These are phyloP conservation scores for Atopsyche davidsoni DNA, from an alignment of 1,140 invertebrate genomes.

Conservation along the genomic window DNA sequence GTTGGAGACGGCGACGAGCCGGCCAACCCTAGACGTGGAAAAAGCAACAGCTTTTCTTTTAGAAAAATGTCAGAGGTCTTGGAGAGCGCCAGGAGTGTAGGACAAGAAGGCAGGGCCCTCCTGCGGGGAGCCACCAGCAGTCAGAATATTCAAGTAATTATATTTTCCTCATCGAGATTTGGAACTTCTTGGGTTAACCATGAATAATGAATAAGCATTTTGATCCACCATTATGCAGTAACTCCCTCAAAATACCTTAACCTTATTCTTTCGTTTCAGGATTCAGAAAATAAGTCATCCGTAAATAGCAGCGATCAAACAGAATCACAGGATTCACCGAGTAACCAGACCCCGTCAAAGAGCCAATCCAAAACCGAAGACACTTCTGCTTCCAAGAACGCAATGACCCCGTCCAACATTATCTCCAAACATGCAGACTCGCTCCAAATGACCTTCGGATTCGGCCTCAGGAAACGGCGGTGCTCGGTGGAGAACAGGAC, in stretches of 20 bases:
- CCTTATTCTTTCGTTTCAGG: conserved; percentile 14
- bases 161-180: too few relatives aligned
- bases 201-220: too few relatives aligned
- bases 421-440: conserved; percentile 23
- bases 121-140: conserved; percentile 15
- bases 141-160: conserved; percentile 19
- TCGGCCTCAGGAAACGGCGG: conserved; percentile 50
- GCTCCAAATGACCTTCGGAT: conserved; percentile 27
- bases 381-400: neutral
- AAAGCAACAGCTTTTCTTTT: conserved; percentile 43
- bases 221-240: too few relatives aligned
- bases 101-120: conserved; percentile 21
- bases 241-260: too few relatives aligned
- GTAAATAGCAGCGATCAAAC: neutral
- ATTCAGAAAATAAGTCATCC: conserved; percentile 16
- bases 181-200: too few relatives aligned
- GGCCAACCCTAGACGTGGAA: conserved; percentile 30
- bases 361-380: conserved; percentile 5
- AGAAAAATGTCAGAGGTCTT: conserved; percentile 45
- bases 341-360: neutral
- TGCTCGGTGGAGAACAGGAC: conserved; percentile 49
- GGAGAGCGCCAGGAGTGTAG: conserved; percentile 39
- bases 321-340: neutral
- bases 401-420: conserved; percentile 11
- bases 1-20: conserved; percentile 32